These are phyloP conservation scores for Tetrapedia diversipes DNA, from an alignment of 2,888 invertebrate species.

Conservation along the genomic window DNA sequence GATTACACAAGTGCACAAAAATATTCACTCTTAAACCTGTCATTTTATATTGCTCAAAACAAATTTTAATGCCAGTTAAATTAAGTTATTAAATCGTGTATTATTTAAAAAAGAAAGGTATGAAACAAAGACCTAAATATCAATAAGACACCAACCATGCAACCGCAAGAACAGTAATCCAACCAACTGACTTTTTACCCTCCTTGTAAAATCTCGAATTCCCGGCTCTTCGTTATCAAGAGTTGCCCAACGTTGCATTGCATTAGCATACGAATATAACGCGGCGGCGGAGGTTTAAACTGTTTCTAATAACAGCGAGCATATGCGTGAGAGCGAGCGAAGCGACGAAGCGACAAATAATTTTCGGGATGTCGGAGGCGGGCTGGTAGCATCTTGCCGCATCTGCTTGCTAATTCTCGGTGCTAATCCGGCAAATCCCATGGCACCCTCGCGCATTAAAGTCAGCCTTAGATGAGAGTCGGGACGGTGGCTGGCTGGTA, in stretches of 20 bases:
- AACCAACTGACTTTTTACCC: background rate
- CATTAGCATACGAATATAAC: constrained; percentile 7
- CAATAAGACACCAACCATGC: background rate
- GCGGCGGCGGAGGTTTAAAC: constrained; percentile 36
- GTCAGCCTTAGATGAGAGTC: constrained; percentile 69
- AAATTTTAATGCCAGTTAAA: too few relatives aligned
- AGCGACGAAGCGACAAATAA: constrained; percentile 66
- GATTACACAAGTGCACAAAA: background rate
- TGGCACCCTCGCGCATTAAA: constrained; percentile 75
- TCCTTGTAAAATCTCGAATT: background rate
- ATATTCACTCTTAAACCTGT: too few relatives aligned
- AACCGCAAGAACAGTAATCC: background rate
- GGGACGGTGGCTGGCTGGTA: constrained; percentile 39
- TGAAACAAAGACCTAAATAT: too few relatives aligned
- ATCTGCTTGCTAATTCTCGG: constrained; percentile 75
- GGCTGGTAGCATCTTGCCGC: constrained; percentile 71
- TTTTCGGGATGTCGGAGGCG: constrained; percentile 67
- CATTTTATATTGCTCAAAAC: too few relatives aligned
- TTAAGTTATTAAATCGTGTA: too few relatives aligned
- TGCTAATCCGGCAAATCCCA: constrained; percentile 78
- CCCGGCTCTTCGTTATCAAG: background rate
- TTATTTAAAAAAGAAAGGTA: too few relatives aligned
- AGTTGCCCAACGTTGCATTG: background rate
- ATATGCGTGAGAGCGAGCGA: constrained; percentile 34
- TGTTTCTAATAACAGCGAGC: constrained; percentile 54